Evolutionary conservation across 1,140 invertebrate genomes (phyloP), one percentile per base, ranked within the genome.

Genomic region (Drosophila eugracilis): DNA sequence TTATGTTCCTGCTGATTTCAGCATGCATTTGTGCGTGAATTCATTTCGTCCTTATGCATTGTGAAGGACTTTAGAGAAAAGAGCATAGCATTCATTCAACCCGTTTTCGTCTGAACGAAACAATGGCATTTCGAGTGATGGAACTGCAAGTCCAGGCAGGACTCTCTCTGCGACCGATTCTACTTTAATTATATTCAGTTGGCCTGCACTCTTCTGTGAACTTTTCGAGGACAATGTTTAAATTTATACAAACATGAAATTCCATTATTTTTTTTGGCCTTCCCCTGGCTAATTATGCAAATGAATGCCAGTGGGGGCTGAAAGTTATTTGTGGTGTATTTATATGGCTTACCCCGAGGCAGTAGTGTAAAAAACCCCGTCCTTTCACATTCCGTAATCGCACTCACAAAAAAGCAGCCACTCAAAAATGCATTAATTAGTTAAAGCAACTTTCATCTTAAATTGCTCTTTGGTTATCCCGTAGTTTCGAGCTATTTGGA

Each of bases 361-460:
- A 42, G 52, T 26, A 39, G 34, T 21, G 30, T 19, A 44, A 44
- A 65, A 44, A 24, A 55, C 32, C 54, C 39, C 50, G 54, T 30
- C 52, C 47, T 75, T 52, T 45, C 45, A 67, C 50, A 75, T 74
- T 66, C 62, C 55, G n/a, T 22, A 62, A 65, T 49, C 58, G 34
- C 24, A 26, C 15, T 17, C 21, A 21, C 45, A 74, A 69, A 71
- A 54, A 45, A 42, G 28, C 14, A 21, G 12, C 41, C 53, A 57
- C 49, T 63, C 49, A 55, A 85, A 67, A 86, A 58, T 52, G 62
- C 81, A 80, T 86, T 86, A 86, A 86, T 85, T 80, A 88, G 69
- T 50, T 60, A 65, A 37, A 59, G 41, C 58, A 30, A 57, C 28
- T 73, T 54, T 4, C n/a, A n/a, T 49, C 28, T 55, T 52, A 49